Evolutionary conservation across 2,888 invertebrate genomes (phyloP), one percentile per base, ranked within the genome.

Genomic region (Peribatodes rhomboidaria): DNA sequence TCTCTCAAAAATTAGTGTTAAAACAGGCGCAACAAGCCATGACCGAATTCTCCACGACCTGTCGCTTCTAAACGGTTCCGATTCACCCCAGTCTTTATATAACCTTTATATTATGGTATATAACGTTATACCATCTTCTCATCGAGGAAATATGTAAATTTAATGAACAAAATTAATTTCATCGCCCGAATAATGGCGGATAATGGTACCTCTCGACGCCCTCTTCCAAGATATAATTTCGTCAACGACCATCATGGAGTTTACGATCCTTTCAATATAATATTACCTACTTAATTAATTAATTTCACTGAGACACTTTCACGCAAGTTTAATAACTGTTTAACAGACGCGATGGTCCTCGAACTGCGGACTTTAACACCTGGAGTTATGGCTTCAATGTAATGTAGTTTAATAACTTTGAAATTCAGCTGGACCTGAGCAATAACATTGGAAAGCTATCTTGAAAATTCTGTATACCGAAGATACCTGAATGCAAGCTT

Each of bases 221-320:
- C 74, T 77, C 75, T 73, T 77, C 79, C 77, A 70, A 78, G 76
- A 83, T 79, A 83, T 83, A 83, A 84, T 82, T 84, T 79, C 75
- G 76, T 80, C 77, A 80, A 75, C 77, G 77, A 72, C 78, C 77
- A 74, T 82, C 80, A 80, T 71, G 72, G 74, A 80, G 72, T 83
- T 83, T 81, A 83, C 78, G 80, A 77, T 76, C 73, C 79, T 79
- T 81, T 82, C 77, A 78, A 79, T 83, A 76, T 80, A 79, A 70
- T 70, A 64, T 70, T 68, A 70, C 52, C 58, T 64, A 68, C 65
- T 76, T 81, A 78, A 78, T 83, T 83, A 80, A 82, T 82, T 83
- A 81, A 82, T 46, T 77, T 80, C 71, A 59, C 71, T 70, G 69
- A 74, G 63, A 67, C 67, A 70, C 73, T 76, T 69, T 75, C 73